These are phyloP conservation scores for Thysanoteuthis rhombus DNA, from an alignment of 2,888 invertebrate species.

Conservation along the genomic window DNA sequence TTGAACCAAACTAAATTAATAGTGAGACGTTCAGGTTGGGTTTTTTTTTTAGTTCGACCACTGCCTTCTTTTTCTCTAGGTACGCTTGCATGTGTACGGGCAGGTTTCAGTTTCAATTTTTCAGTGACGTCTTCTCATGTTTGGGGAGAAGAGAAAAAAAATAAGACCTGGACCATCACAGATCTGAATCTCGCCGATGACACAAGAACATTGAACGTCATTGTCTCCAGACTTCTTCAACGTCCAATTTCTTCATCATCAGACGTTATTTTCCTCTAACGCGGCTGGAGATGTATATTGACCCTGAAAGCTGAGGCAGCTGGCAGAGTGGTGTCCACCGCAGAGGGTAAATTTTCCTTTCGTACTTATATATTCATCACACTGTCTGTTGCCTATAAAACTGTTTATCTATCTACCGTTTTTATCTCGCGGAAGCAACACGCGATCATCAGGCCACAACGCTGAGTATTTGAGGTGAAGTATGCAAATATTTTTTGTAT, in stretches of 20 bases:
- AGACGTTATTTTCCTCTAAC: too few relatives aligned
- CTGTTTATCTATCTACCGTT: too few relatives aligned
- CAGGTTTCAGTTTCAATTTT: neutral
- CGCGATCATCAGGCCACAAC: neutral
- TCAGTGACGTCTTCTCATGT: neutral
- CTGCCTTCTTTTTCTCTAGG: too few relatives aligned
- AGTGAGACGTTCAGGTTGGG: neutral
- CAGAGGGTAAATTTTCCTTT: neutral
- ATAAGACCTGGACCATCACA: neutral
- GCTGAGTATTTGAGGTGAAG: neutral
- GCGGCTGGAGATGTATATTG: too few relatives aligned
- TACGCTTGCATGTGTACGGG: neutral
- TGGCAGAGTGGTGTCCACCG: too few relatives aligned
- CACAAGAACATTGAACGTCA: neutral
- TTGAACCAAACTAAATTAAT: neutral
- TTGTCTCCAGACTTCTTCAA: too few relatives aligned
- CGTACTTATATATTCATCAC: neutral
- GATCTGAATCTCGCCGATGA: neutral
- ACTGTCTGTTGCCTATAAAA: neutral
- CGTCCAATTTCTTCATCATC: too few relatives aligned
- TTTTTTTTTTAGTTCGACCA: neutral
- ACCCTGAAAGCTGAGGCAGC: too few relatives aligned
- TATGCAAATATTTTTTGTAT: neutral
- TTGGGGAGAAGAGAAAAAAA: too few relatives aligned
- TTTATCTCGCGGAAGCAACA: too few relatives aligned